Evolutionary conservation across 2,888 invertebrate genomes (phyloP), one percentile per base, ranked within the genome.

Genomic region (Oxyteleia sp.): DNA sequence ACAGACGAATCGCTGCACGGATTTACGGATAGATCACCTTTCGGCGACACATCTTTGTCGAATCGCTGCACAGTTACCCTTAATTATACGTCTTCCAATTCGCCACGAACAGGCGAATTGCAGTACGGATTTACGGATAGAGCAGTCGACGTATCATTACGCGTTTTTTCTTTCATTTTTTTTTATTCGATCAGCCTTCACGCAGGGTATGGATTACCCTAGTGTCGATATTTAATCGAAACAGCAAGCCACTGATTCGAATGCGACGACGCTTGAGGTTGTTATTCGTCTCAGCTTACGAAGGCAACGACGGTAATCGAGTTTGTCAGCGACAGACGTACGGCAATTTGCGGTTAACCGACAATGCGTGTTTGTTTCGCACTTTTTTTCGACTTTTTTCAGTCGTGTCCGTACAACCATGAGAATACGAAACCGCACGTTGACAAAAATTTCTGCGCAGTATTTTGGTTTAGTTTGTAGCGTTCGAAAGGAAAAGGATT

Each of bases 291-390:
- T 80, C 76, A 38, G 43, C 57, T 74, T 72, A 57, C 74, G 57
- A 51, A 32, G 43, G 43, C 64, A 18, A 72, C 47, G 63, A 66
- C 29, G 53, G 63, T 74, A 81, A 81, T 74, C 80, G 72, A 64
- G 72, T 55, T 71, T 72, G 66, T 72, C 74, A 55, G 80, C 66
- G 72, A 72, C 80, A 80, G 72, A 74, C 64, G 74, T 43, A 81
- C 55, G 55, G 32, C 53, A 63, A 59, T 55, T 69, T 75, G 81
- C 26, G 81, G 81, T 69, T 13, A 75, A 75, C 75, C 81, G 51
- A 69, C 66, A 72, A 74, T 74, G 72, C 55, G 68, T 63, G 72
- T 63, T 53, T 61, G n/a, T 43, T 45, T 74, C 68, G n/a, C 68
- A 8, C 59, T 38, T 53, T 64, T 72, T 64, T 57, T 26, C 26